Percentiles rank a stretch among this genome's conserved stretches.
phyloP scores from a whole-genome alignment of 2,888 invertebrate genomes.

The Drosophila greeni region DNA sequence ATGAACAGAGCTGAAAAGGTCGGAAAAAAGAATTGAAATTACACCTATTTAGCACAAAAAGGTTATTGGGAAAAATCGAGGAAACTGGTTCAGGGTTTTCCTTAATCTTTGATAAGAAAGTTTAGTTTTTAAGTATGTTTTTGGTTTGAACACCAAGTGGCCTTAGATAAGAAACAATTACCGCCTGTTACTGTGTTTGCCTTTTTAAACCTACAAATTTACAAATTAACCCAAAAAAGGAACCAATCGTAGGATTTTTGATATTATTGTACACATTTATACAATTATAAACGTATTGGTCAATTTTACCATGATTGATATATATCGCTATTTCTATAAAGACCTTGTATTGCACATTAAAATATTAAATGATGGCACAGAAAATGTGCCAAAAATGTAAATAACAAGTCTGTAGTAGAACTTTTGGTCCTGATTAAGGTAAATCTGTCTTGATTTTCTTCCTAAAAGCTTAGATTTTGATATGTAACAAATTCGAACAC shows the following conservation, averaged over 20 bases:
- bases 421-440: background rate
- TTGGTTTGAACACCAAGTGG: constrained; percentile 68
- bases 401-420: background rate
- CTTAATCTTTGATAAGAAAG: background rate
- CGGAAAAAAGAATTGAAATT: constrained; percentile 9
- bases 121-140: constrained; percentile 27
- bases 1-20: background rate
- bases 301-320: constrained; percentile 2
- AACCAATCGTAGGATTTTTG: constrained; percentile 19
- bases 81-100: background rate
- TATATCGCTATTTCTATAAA: constrained; percentile 37
- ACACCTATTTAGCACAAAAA: background rate
- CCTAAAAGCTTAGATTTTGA: background rate
- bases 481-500: background rate
- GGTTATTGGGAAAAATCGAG: background rate
- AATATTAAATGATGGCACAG: constrained; percentile 11
- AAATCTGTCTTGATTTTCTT: background rate
- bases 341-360: constrained; percentile 32
- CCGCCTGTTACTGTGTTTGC: constrained; percentile 39
- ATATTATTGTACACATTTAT: constrained; percentile 26
- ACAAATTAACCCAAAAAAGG: background rate
- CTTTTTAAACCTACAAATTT: constrained; percentile 1
- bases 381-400: background rate
- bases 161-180: constrained; percentile 52
- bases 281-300: background rate